Evolutionary conservation across 2,113 vertebrate genomes (phyloP).

Genomic region (Xyrauchen texanus): DNA sequence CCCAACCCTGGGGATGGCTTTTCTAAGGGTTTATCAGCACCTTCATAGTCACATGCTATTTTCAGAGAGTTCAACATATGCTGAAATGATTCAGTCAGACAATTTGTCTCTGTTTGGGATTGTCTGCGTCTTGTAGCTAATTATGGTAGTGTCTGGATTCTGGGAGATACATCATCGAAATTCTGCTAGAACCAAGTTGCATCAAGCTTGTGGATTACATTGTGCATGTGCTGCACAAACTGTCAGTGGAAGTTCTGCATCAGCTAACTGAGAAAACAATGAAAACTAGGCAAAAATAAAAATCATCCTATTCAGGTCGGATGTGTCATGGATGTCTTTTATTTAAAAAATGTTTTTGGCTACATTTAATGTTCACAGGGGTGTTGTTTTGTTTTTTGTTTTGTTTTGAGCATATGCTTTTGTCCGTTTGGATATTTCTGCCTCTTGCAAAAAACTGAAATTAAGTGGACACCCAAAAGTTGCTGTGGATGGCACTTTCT

Average conservation of each 20-base stretch:
- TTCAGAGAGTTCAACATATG: constrained; percentile 1
- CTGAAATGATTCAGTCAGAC: constrained; percentile 6
- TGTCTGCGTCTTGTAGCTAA: constrained; percentile 7
- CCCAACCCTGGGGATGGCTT: background rate
- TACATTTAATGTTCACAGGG: background rate
- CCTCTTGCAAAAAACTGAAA: background rate
- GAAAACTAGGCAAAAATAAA: constrained; percentile 12
- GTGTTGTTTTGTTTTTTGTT: background rate
- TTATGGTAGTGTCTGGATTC: background rate
- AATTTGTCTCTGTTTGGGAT: constrained; percentile 12
- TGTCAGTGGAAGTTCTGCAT: constrained; percentile 38
- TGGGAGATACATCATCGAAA: constrained; percentile 18
- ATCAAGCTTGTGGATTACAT: constrained; percentile 17
- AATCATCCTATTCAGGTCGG: constrained; percentile 27
- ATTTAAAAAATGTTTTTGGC: background rate
- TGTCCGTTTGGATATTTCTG: constrained; percentile 16
- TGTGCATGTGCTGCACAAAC: constrained; percentile 23
- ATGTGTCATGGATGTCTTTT: constrained; percentile 5
- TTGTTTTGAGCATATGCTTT: background rate
- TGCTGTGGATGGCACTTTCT: constrained; percentile 28
- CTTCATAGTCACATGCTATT: background rate
- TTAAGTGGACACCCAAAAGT: constrained; percentile 18
- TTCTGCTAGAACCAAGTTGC: constrained; percentile 19
- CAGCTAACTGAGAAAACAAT: constrained; percentile 30
- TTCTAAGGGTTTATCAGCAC: background rate